These are phyloP conservation scores for Macrotis lagotis DNA, from an alignment of 2,113 vertebrate genomes.

Conservation along the genomic window DNA sequence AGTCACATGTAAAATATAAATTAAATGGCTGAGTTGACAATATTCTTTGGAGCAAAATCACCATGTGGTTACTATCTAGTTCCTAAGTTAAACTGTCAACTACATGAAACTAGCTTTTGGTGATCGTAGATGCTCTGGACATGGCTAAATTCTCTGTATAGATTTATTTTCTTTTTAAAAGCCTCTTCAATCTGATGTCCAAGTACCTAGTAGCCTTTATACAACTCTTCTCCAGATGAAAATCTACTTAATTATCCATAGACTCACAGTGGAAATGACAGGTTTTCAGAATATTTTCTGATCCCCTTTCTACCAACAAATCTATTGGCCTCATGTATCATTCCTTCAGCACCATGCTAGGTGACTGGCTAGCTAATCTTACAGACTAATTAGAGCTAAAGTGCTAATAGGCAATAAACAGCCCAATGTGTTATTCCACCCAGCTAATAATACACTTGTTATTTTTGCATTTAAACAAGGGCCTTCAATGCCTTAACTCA, in stretches of 20 bases:
- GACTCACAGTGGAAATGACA: not conserved
- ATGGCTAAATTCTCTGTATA: not conserved
- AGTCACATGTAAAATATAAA: not conserved
- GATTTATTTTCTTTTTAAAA: not conserved
- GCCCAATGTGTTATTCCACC: not conserved
- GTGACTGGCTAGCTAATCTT: not conserved
- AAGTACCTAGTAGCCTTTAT: not conserved
- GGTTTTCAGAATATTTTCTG: not conserved
- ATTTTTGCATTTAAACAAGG: not conserved
- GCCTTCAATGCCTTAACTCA: not conserved
- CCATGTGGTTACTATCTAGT: not conserved
- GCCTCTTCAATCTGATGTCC: not conserved
- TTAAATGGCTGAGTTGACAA: not conserved
- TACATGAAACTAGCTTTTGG: not conserved
- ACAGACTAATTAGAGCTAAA: not conserved
- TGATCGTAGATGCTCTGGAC: not conserved
- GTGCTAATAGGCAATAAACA: not conserved
- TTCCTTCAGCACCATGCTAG: not conserved
- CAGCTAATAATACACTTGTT: not conserved
- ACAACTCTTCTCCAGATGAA: not conserved
- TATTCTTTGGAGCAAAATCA: not conserved
- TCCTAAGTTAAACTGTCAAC: not conserved
- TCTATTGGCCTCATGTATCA: not conserved
- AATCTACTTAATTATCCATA: not conserved
- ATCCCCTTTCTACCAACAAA: not conserved